Base-by-base conservation (phyloP, 2,888 invertebrate genomes). In the Physocephala rufipes region DNA sequence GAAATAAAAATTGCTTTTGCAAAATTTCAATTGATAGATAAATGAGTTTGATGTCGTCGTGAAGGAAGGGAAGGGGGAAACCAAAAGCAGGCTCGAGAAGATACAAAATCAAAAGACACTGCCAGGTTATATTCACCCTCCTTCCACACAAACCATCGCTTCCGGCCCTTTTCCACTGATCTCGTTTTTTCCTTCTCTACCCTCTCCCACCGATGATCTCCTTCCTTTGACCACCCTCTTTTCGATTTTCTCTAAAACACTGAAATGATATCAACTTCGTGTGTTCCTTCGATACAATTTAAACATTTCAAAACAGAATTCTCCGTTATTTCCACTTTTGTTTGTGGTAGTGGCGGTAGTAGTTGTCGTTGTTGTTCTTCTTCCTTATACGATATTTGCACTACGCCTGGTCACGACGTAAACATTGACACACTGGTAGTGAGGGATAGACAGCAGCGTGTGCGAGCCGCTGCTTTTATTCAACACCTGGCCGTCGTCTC, bases 401-500 rank as follows among this genome's bases (percentile, higher is more conserved):
- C 69, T 28, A 26, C 4, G 45, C 15, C 36, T 26, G 43, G 36
- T 63, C 67, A 58, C 64, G 58, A 26, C 63, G 58, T 51, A 55
- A 28, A 36, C 26, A 26, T 45, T 28, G 53, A 49, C 51, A n/a
- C n/a, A 51, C n/a, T 43, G 51, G 65, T 30, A 65, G 51, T 51
- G 21, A 61, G 53, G 75, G 76, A 76, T 78, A 75, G 49, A 7
- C 16, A n/a, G n/a, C n/a, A n/a, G n/a, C n/a, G n/a, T n/a, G n/a
- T n/a, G n/a, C n/a, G n/a, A n/a, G 49, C 49, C 16, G 49, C 49
- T 49, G n/a, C 72, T 75, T 78, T 75, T 78, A 78, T 77, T 78
- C 78, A 77, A 78, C 78, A 76, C 75, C 74, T 76, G 76, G 78
- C 79, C 79, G 76, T 24, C 16, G 49, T 49, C 58, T 62, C 61